Evolutionary conservation across 2,888 invertebrate species (phyloP), one percentile per base, ranked within the genome.

Genomic region (Leucoma salicis): DNA sequence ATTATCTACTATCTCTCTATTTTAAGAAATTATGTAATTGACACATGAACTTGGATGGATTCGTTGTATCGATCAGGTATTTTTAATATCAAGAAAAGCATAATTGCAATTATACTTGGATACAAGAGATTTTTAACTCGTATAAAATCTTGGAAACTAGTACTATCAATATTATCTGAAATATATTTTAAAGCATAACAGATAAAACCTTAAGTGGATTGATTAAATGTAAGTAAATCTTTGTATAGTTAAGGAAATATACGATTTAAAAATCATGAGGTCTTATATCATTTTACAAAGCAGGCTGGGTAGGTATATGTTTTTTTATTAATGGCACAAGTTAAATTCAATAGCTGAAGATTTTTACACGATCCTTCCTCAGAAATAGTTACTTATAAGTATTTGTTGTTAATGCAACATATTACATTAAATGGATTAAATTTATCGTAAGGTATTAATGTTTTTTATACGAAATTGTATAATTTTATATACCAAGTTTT

Each of bases 271-370:
- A 27, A 4, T 10, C 11, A 27, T 27, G 8, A 27, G 14, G 11
- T 11, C 14, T 13, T 29, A 6, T 29, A 57, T 57, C 63, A 57
- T 42, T 53, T 57, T 69, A n/a, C n/a, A n/a, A n/a, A n/a, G n/a
- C n/a, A n/a, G n/a, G n/a, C n/a, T n/a, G n/a, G n/a, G n/a, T n/a
- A 76, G 74, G 74, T 78, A 78, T 70, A 66, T 64, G 63, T 58
- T 66, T 71, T n/a, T 61, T 63, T 66, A 64, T 13, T 29, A 74
- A 83, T 84, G 83, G 83, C 83, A 84, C 83, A 70, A 68, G 61
- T 66, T 65, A 70, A 70, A 74, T 74, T 75, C 70, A 67, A 71
- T 55, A 39, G 43, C 31, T 53, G 50, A 66, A 63, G 42, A 57
- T 60, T 64, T 55, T 49, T 51, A 62, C 52, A 49, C 43, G 46